These are phyloP conservation scores for Copidosoma aretas DNA, from an alignment of 2,888 invertebrate species.

Conservation along the genomic window DNA sequence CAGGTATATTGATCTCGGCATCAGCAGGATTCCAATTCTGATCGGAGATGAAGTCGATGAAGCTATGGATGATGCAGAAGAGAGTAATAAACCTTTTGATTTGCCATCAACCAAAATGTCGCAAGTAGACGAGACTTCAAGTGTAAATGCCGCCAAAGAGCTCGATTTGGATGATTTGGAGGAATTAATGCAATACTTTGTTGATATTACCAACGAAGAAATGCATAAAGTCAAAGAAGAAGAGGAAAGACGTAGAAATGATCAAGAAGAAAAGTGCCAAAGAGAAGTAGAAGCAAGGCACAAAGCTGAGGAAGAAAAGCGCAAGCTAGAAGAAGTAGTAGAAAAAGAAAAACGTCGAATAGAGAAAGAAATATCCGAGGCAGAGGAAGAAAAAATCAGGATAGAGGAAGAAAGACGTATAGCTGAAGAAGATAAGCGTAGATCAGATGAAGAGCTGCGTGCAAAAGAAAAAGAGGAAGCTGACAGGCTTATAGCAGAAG, in stretches of 20 bases:
- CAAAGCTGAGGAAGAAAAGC: neutral
- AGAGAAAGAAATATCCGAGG: neutral
- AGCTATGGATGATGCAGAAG: neutral
- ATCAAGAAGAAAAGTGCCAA: too few relatives aligned
- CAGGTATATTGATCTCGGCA: constrained; percentile 22
- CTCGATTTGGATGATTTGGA: constrained; percentile 26
- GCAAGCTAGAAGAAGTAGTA: neutral
- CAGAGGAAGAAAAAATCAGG: neutral
- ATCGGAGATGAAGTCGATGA: neutral
- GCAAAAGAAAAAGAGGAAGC: neutral
- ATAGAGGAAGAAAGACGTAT: neutral
- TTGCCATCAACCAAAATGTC: too few relatives aligned
- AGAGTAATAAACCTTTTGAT: neutral
- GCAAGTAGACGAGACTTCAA: neutral
- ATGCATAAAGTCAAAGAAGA: neutral
- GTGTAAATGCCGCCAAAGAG: neutral
- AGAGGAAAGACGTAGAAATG: constrained; percentile 5
- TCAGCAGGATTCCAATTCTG: neutral
- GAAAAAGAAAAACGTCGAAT: neutral
- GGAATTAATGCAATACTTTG: constrained; percentile 25
- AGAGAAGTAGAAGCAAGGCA: constrained; percentile 1
- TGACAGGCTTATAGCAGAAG: neutral
- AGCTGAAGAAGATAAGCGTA: neutral
- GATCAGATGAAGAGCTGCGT: neutral
- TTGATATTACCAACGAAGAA: constrained; percentile 24